A percentile compares a stretch with the other conserved stretches of the same genome.
Evolutionary conservation across 2,888 invertebrate species (phyloP).

Genomic region (Blastobasis lacticolella): DNA sequence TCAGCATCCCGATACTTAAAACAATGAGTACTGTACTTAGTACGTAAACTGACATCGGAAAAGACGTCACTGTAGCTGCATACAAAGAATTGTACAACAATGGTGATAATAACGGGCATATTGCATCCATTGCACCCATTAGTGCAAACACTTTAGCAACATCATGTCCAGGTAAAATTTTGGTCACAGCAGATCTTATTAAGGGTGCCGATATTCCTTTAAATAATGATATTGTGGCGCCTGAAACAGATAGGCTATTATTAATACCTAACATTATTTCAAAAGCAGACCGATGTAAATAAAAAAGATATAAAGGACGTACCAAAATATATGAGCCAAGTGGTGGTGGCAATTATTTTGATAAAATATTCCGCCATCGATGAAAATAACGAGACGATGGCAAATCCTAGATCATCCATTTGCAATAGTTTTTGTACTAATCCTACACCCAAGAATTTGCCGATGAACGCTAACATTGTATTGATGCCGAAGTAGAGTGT

Average conservation of each 20-base stretch:
- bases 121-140: constrained; percentile 73
- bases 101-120: constrained; percentile 68
- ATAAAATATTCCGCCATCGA: constrained; percentile 33
- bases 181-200: constrained; percentile 68
- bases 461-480: constrained; percentile 54
- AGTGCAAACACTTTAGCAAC: constrained; percentile 77
- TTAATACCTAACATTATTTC: neutral
- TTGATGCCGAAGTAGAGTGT: constrained; percentile 60
- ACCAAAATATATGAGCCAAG: constrained; percentile 36
- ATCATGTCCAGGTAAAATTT: constrained; percentile 64
- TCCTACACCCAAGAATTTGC: constrained; percentile 50
- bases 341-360: constrained; percentile 24
- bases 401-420: too few species aligned
- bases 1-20: neutral
- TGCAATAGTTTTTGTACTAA: constrained; percentile 36
- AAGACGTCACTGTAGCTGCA: constrained; percentile 56
- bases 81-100: constrained; percentile 77
- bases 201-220: constrained; percentile 64
- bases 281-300: neutral
- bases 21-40: too few species aligned
- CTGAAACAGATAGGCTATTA: too few species aligned
- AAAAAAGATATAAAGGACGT: neutral
- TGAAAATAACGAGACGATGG: too few species aligned
- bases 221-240: constrained; percentile 22
- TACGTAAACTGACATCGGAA: constrained; percentile 32